Base-by-base conservation (phyloP, 2,797 vertebrate genomes). In the Microcaecilia unicolor region DNA sequence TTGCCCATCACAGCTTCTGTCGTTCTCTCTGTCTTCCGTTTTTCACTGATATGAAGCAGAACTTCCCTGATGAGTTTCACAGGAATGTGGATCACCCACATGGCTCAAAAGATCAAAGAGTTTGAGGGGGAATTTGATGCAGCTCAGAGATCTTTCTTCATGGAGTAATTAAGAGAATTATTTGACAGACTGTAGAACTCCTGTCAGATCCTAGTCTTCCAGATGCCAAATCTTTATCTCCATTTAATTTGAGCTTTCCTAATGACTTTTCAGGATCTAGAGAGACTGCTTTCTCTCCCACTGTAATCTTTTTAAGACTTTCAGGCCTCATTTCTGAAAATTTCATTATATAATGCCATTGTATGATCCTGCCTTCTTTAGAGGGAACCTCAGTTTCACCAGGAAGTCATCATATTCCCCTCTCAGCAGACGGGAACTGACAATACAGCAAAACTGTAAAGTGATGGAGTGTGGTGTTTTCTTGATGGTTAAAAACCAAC, bases 101-200 rank as follows among this genome's bases (percentile, higher is more conserved):
- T 3, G 2, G 39, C 41, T 55, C 73, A 67, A 53, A 45, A 32
- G 66, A 66, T 70, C 41, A 31, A 61, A 51, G 37, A 9, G 29
- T 31, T 27, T 26, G 44, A 54, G 41, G 6, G 32, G 63, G 41
- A 22, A 10, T 44, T 27, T n/a, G 55, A 46, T 45, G 37, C 25
- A 33, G 18, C 42, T 49, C 20, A 8, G 30, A 45, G 25, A 51
- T 48, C 51, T 57, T 32, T 40, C 44, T 1, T 28, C 47, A 48
- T 17, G 20, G 45, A 50, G 13, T 61, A 67, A 67, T 55, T 50
- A 58, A 39, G 23, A 18, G 48, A 28, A 17, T 41, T 36, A 39
- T 17, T 32, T 37, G 12, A 18, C 0, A 4, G 31, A 24, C 45
- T 40, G 8, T 34, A 36, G 0, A 0, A 11, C 51, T 59, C 32